A percentile compares a stretch with the other conserved stretches of the same genome.
These are phyloP conservation scores for Hucho hucho DNA, from an alignment of 2,113 vertebrate genomes.

Conservation along the genomic window DNA sequence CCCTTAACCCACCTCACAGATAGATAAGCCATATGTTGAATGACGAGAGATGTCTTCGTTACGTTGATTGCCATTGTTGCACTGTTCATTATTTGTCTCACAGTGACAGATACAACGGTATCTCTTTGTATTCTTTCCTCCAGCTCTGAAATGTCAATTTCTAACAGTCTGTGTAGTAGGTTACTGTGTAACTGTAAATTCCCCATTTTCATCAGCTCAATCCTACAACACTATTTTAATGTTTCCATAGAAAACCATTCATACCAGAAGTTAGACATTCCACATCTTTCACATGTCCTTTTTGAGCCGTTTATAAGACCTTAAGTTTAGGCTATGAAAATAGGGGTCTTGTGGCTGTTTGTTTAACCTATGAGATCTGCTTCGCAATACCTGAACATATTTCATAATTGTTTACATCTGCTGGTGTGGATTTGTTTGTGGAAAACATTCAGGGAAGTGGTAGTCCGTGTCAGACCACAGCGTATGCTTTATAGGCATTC, in stretches of 20 bases:
- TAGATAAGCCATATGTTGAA: too few relatives aligned
- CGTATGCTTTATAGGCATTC: conserved; percentile 6
- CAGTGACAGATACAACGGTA: neutral
- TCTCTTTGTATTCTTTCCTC: neutral
- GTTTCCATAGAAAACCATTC: conserved; percentile 1
- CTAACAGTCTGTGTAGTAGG: neutral
- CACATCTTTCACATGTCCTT: neutral
- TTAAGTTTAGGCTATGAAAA: conserved; percentile 13
- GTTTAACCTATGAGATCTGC: conserved; percentile 30
- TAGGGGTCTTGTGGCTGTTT: conserved; percentile 19
- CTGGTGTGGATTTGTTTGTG: conserved; percentile 13
- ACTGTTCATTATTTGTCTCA: neutral
- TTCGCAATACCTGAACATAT: conserved; percentile 17
- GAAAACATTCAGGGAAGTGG: conserved; percentile 1
- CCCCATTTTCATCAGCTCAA: neutral
- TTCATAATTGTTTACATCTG: conserved; percentile 30
- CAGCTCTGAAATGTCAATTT: neutral
- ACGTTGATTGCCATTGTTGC: too few relatives aligned
- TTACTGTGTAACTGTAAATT: neutral
- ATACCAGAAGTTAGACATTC: neutral
- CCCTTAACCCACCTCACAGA: too few relatives aligned
- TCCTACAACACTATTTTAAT: neutral
- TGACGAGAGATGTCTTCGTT: too few relatives aligned
- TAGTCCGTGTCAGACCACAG: neutral
- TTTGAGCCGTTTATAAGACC: neutral